Evolutionary conservation across 2,113 vertebrate species (phyloP), one percentile per base, ranked within the genome.

Genomic region (Dipodomys merriami): DNA sequence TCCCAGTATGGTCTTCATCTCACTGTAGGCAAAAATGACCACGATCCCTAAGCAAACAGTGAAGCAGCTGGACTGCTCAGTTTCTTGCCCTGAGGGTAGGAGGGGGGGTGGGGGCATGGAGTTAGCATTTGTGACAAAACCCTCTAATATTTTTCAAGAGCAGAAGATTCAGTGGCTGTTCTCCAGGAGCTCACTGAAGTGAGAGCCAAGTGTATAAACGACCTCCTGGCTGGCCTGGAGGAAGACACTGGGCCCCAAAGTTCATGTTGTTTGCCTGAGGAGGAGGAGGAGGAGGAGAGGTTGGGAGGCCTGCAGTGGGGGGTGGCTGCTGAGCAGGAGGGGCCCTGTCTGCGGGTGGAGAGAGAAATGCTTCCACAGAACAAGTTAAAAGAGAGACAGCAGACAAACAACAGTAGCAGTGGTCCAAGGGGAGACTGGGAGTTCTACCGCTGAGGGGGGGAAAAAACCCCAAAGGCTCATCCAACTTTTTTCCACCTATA

Each of bases 121-220:
- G 49, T 95, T 76, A 11, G 68, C 8, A 20, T 90, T 73, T 35
- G 74, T 83, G 78, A 22, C 57, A 88, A 95, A 76, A 49, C n/a
- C 25, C 95, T 95, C 69, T 86, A 68, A 90, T 95, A 46, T 86
- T 97, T 98, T 91, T 93, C 84, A 93, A 96, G 83, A 92, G 88
- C 53, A 84, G 96, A 96, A 94, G 91, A 95, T 96, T 57, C 97
- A 82, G 91, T 84, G 94, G 10, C 84, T 95, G 89, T 74, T 93
- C 85, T 5, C 0, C 67, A 93, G 81, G 22, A 81, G 78, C 86
- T 95, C 92, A 81, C 1, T 95, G 96, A 97, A 97, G 87, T 94
- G 1, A 1, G 62, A 80, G 97, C 98, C 97, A 97, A 95, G 83
- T 0, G 5, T 74, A 68, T 79, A 96, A 97, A 97, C 0, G 20